phyloP scores from a whole-genome alignment of 2,797 vertebrate species.

The Labroides dimidiatus region DNA sequence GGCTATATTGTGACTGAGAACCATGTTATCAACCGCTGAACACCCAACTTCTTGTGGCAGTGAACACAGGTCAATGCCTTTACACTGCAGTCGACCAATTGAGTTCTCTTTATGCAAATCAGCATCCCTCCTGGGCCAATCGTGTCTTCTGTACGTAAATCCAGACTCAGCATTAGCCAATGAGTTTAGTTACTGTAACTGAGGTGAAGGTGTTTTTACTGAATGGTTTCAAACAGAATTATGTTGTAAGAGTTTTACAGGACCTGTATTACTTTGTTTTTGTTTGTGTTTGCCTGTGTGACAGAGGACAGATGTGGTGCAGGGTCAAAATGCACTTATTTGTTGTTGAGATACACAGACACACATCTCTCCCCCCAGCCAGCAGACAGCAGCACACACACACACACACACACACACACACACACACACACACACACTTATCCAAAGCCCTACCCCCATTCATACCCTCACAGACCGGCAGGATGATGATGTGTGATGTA shows the following conservation, averaged over 20 bases:
- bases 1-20: slow-evolving; percentile 21
- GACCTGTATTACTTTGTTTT: neutral
- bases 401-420: slow-evolving; percentile 30
- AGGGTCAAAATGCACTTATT: slow-evolving; percentile 44
- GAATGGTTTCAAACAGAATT: slow-evolving; percentile 37
- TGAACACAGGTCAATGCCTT: slow-evolving; percentile 62
- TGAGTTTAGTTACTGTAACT: slow-evolving; percentile 44
- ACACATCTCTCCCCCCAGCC: slow-evolving; percentile 52
- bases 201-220: slow-evolving; percentile 52
- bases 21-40: slow-evolving; percentile 56
- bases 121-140: slow-evolving; percentile 44
- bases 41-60: slow-evolving; percentile 56
- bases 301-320: slow-evolving; percentile 11
- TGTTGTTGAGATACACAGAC: slow-evolving; percentile 51
- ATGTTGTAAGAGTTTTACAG: slow-evolving; percentile 4
- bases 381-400: slow-evolving; percentile 26
- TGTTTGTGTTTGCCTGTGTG: slow-evolving; percentile 17
- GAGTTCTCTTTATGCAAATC: slow-evolving; percentile 58
- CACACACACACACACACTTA: slow-evolving; percentile 27
- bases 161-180: slow-evolving; percentile 49
- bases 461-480: slow-evolving; percentile 45
- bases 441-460: slow-evolving; percentile 58
- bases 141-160: slow-evolving; percentile 35
- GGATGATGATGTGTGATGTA: slow-evolving; percentile 71
- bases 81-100: slow-evolving; percentile 56